Evolutionary conservation across 2,797 vertebrate genomes (phyloP), one percentile per base, ranked within the genome.

Genomic region (Pteronotus mesoamericanus): DNA sequence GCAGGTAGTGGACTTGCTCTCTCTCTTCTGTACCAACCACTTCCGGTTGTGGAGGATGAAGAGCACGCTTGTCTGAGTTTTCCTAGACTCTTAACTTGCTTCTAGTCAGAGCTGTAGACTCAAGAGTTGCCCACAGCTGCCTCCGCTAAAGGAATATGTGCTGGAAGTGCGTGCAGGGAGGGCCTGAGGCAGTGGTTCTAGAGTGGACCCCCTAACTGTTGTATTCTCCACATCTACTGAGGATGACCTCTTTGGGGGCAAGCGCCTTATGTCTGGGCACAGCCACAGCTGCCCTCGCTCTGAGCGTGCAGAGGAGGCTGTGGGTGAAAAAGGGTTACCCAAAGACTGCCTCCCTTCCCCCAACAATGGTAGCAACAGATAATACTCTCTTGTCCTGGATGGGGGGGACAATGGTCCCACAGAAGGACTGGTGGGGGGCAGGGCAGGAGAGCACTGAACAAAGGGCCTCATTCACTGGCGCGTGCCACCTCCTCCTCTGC

Each of bases 301-400:
- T 71, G 68, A 37, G 83, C 29, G 75, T 64, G 74, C 71, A 59
- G 78, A 93, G 86, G 84, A 83, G 59, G 66, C 82, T 64, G 77
- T 75, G 86, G 66, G 61, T 48, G 68, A 89, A 79, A 92, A 90
- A 96, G 94, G 90, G 91, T 94, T 74, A 92, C 92, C 57, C 92
- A 59, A 75, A 96, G 95, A 59, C 95, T n/a, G 68, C 91, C 92
- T 95, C 94, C 95, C 89, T 88, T 61, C 94, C 95, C 89, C 97
- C 94, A 97, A 96, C 97, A 97, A 95, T 94, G 95, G 83, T 90
- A 89, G 95, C 53, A 68, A 72, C 68, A 92, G 95, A 98, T 97
- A 98, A 98, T 98, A 96, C 96, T 59, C 97, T 97, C 97, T 97
- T 98, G 97, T 98, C 95, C 87, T 55, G 71, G 48, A 61, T 48